Evolutionary conservation across 2,888 invertebrate species (phyloP), one percentile per base, ranked within the genome.

Genomic region (Trichopoda pennipes): DNA sequence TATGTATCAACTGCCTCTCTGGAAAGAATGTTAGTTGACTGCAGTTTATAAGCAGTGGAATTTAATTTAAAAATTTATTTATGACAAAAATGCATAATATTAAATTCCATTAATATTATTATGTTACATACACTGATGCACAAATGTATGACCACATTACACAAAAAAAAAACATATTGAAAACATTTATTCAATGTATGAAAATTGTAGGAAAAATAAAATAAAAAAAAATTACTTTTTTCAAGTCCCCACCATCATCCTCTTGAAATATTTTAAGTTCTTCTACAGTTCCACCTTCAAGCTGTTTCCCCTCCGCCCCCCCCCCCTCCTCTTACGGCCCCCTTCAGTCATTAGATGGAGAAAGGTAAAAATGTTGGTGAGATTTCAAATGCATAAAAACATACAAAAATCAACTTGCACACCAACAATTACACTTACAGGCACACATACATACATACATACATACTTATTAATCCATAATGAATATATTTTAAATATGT

Each of bases 81-180:
- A 74, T 74, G 73, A 61, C 55, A 68, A 63, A 77, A 68, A 55
- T 68, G 16, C 63, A 51, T 49, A 68, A 82, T 72, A 82, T 82
- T 82, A 82, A 82, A 79, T 79, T 79, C 68, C 82, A 82, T 82
- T 82, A 82, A 75, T 75, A 61, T 79, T 72, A 79, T 79, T 79
- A 68, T 58, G 72, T 47, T 61, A 51, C 58, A 68, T 44, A 60
- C 61, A 69, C 69, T 60, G 35, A 28, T 38, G 42, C 56, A 56
- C 53, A 47, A 44, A 53, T 51, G 56, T 53, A 56, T 35, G 16
- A 42, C 7, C 42, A 53, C 47, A 61, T 38, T 7, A 21, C n/a
- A n/a, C n/a, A 55, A 21, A 35, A n/a, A 64, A 23, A 58, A 42
- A 42, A 32, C 51, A 60, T 75, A 4, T 8, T 28, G 28, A 28